Evolutionary conservation across 1,140 invertebrate species (phyloP).

Genomic region (Drosophila mojavensis): DNA sequence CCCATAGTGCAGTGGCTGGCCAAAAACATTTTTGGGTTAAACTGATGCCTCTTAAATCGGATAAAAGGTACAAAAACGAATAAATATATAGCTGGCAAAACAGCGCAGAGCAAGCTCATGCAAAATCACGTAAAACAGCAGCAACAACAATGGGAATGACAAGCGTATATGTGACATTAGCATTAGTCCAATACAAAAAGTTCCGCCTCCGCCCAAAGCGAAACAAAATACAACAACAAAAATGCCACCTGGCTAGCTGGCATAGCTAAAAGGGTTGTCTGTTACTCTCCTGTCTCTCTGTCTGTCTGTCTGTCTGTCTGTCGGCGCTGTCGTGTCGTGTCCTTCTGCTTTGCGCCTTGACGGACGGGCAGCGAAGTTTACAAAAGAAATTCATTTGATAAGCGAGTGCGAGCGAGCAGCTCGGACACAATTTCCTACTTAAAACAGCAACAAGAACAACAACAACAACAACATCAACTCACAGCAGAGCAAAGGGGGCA

Average conservation of each 20-base stretch:
- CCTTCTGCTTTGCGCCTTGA: constrained; percentile 48
- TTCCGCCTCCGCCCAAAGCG: background rate
- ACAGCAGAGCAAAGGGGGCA: constrained; percentile 2
- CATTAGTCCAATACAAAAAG: constrained; percentile 20
- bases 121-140: constrained; percentile 46
- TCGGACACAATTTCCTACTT: constrained; percentile 81
- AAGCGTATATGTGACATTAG: constrained; percentile 48
- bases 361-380: constrained; percentile 62
- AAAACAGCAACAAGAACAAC: constrained; percentile 52
- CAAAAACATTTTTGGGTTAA: constrained; percentile 60
- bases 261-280: constrained; percentile 42
- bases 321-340: constrained; percentile 33
- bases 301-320: constrained; percentile 4
- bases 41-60: constrained; percentile 46
- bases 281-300: constrained; percentile 30
- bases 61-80: constrained; percentile 7
- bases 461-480: constrained; percentile 25
- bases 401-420: constrained; percentile 38
- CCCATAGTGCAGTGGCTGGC: no score
- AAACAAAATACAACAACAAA: background rate
- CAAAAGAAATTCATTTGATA: constrained; percentile 77
- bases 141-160: constrained; percentile 27
- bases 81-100: constrained; percentile 1
- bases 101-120: constrained; percentile 29
- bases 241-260: background rate